phyloP scores from a whole-genome alignment of 2,113 vertebrate species.

The Egretta garzetta region DNA sequence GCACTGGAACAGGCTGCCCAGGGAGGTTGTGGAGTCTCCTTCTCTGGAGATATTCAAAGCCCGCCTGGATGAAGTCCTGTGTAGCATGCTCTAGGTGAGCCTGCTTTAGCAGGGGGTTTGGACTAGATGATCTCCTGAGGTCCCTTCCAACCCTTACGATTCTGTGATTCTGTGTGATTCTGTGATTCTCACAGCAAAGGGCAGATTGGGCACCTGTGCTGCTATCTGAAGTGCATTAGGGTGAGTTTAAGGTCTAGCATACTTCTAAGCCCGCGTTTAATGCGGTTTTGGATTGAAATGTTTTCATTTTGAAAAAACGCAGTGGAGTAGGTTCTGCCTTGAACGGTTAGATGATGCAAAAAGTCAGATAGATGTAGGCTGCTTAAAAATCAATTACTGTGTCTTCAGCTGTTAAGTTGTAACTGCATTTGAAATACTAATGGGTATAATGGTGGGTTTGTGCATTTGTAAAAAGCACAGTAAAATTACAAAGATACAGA shows the following conservation, averaged over 20 bases:
- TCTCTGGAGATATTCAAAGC: too few relatives aligned
- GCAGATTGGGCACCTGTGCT: too few relatives aligned
- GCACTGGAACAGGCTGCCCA: too few relatives aligned
- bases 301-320: not conserved
- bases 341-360: not conserved
- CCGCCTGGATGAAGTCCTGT: too few relatives aligned
- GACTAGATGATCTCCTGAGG: too few relatives aligned
- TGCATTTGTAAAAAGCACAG: not conserved
- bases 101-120: too few relatives aligned
- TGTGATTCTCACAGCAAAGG: not conserved
- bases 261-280: not conserved
- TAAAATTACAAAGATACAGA: not conserved
- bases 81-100: too few relatives aligned
- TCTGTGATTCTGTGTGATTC: too few relatives aligned
- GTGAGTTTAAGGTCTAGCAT: not conserved
- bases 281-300: not conserved
- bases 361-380: not conserved
- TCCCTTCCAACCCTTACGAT: too few relatives aligned
- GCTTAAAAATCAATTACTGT: not conserved
- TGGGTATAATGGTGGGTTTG: not conserved
- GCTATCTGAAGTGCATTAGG: too few relatives aligned
- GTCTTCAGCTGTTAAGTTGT: not conserved
- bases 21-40: too few relatives aligned
- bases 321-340: rapidly evolving
- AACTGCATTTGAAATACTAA: not conserved